Conservation (phyloP, 2,888 invertebrate genomes). For the Dioctria rufipes region DNA sequence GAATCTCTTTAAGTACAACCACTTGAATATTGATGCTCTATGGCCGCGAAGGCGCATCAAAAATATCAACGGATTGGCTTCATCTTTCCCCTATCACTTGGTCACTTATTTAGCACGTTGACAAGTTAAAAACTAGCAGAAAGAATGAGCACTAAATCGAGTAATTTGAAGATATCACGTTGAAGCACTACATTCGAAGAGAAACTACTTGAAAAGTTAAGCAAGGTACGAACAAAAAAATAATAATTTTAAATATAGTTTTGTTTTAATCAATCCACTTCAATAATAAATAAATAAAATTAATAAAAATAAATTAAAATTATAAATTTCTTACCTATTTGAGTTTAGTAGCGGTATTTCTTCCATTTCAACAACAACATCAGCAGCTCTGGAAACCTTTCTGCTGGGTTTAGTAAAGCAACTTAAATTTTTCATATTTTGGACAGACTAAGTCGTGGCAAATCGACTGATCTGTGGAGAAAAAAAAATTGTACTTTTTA, state of each 20-base stretch:
- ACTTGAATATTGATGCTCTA: too few relatives aligned
- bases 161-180: too few relatives aligned
- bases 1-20: too few relatives aligned
- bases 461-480: neutral
- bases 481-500: neutral
- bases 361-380: constrained; percentile 66
- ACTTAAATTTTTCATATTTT: constrained; percentile 76
- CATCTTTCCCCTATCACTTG: too few relatives aligned
- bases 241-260: neutral
- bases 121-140: too few relatives aligned
- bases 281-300: neutral
- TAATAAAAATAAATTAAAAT: constrained; percentile 26
- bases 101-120: too few relatives aligned
- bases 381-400: constrained; percentile 66
- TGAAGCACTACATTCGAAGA: too few relatives aligned
- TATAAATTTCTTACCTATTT: constrained; percentile 62
- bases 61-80: too few relatives aligned
- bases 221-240: neutral
- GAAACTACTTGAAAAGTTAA: too few relatives aligned
- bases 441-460: constrained; percentile 12
- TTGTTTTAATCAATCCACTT: neutral
- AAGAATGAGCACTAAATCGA: too few relatives aligned
- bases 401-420: constrained; percentile 70
- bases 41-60: too few relatives aligned
- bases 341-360: constrained; percentile 70